phyloP scores from a whole-genome alignment of 2,888 invertebrate species.

The Athetis lepigone region DNA sequence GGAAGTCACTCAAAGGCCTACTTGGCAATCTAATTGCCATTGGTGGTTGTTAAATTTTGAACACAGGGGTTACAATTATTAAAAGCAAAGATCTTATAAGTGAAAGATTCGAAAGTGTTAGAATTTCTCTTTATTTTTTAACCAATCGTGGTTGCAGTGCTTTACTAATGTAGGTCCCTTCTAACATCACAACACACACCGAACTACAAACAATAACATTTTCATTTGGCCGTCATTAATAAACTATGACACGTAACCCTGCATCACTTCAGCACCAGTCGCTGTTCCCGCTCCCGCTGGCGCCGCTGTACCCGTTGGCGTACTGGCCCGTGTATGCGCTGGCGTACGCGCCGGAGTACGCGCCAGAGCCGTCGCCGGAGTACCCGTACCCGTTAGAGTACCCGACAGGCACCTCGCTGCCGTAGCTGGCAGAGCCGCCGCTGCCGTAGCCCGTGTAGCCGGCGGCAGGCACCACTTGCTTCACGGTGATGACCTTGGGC shows the following conservation, averaged over 20 bases:
- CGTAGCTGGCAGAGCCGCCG: slow-evolving; percentile 6
- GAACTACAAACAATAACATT: slow-evolving; percentile 1
- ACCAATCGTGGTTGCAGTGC: neutral
- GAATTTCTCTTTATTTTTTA: slow-evolving; percentile 22
- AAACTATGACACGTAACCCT: neutral
- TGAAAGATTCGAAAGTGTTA: slow-evolving; percentile 1
- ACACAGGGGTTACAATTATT: neutral
- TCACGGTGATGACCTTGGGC: slow-evolving; percentile 54
- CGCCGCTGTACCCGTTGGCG: slow-evolving; percentile 8
- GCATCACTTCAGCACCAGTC: slow-evolving; percentile 39
- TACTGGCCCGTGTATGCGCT: slow-evolving; percentile 29
- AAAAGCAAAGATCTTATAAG: neutral
- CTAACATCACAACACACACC: neutral
- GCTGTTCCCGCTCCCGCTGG: slow-evolving; percentile 1
- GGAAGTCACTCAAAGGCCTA: too few relatives aligned
- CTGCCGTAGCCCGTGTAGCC: slow-evolving; percentile 46
- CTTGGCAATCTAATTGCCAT: too few relatives aligned
- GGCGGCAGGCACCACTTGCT: slow-evolving; percentile 54
- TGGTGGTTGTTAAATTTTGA: too few relatives aligned
- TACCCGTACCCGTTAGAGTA: slow-evolving; percentile 25
- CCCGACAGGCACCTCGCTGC: neutral
- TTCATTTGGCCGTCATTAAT: slow-evolving; percentile 3
- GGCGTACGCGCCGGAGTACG: slow-evolving; percentile 13
- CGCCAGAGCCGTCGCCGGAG: neutral
- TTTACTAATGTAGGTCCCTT: neutral